Base-by-base conservation (phyloP, 35 echinoderm and acorn worm genomes). In the Apostichopus parvimensis region DNA sequence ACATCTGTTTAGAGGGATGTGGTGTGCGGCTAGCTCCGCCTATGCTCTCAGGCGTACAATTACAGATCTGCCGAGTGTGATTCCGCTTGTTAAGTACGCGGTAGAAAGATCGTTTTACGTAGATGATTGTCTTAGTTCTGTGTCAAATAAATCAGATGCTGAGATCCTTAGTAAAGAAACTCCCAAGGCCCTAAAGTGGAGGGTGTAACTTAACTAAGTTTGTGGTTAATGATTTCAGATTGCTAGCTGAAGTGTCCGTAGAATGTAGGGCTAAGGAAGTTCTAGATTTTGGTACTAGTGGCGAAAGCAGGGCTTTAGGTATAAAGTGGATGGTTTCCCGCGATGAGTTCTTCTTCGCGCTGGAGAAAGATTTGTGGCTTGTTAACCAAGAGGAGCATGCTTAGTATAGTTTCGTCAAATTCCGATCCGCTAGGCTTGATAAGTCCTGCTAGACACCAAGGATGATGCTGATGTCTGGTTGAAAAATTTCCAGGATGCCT, bases 191-290 rank as follows among this genome's bases (percentile, higher is more conserved):
- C 82, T 84, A 34, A 45, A 34, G 54, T 71, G 91, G 91, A 34
- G 91, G 91, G 5, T 92, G 77, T 64, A 92, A 92, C 26, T 62
- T 87, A 34, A 92, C 91, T 22, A 92, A 92, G 77, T 92, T 92
- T 87, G 64, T 87, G 12, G 91, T 92, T 15, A 92, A 87, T 77
- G 54, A 92, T 6, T 11, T 23, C 15, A 21, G 86, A 26, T 10
- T 92, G 2, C 26, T 92, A 52, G n/a, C 56, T 77, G 68, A 84
- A 13, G 64, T 92, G 8, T 54, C 91, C 7, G 79, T 54, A 53
- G 68, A 72, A 15, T 68, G 4, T 20, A 88, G 86, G 28, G 91
- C 91, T n/a, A 77, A 92, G 54, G 80, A 76, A 55, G 71, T 92
- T 65, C 5, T 55, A 12, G 92, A 89, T 8, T 88, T 93, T 17